A percentile compares a stretch with the other conserved stretches of the same genome.
These are phyloP conservation scores for Tricholauxania praeusta DNA, from an alignment of 2,888 invertebrate genomes.

Conservation along the genomic window DNA sequence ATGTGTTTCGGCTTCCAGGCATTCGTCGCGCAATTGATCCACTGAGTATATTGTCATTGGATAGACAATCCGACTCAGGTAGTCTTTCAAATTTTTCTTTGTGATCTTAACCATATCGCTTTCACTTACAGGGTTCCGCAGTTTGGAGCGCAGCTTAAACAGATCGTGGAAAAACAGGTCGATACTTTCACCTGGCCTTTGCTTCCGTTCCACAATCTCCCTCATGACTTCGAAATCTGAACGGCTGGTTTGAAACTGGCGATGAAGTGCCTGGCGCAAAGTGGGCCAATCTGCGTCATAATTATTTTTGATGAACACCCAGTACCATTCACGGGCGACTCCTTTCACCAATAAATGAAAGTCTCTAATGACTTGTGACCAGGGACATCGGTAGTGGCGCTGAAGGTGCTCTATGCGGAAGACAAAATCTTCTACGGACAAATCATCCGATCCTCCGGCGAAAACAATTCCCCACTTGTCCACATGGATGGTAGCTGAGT, in stretches of 20 bases:
- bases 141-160: background rate
- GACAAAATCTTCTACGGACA: constrained; percentile 32
- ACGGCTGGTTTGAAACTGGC: constrained; percentile 18
- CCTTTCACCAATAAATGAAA: constrained; percentile 30
- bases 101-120: constrained; percentile 1
- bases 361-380: constrained; percentile 15
- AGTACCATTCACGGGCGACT: constrained; percentile 32
- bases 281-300: constrained; percentile 17
- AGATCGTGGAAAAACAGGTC: constrained; percentile 22
- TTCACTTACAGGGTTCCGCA: background rate
- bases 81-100: background rate
- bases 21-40: constrained; percentile 30
- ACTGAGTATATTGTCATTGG: constrained; percentile 20
- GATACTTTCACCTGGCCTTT: too few relatives aligned
- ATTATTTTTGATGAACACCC: constrained; percentile 29
- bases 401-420: constrained; percentile 31
- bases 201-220: constrained; percentile 33
- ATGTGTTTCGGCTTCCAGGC: constrained; percentile 13
- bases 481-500: constrained; percentile 6
- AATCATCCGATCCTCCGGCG: constrained; percentile 17
- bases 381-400: constrained; percentile 15
- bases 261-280: constrained; percentile 15
- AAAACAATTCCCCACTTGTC: constrained; percentile 33
- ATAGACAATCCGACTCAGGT: constrained; percentile 9
- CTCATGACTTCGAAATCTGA: constrained; percentile 34